Conservation (phyloP, 1,140 invertebrate species). For the Telenomus remus region DNA sequence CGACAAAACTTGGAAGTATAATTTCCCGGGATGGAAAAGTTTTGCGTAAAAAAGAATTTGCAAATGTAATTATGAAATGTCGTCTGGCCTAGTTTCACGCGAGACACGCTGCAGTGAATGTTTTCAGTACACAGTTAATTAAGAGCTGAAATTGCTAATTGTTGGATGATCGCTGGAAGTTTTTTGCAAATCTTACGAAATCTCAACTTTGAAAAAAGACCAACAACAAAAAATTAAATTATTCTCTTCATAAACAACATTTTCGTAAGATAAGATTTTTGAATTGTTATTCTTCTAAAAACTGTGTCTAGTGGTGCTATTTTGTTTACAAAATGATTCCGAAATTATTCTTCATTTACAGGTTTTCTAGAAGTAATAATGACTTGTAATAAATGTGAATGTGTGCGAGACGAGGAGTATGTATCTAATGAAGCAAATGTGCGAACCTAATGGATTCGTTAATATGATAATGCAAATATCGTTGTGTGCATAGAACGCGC, state of each 20-base stretch:
- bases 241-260: too few species aligned
- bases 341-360: too few species aligned
- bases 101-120: conserved; percentile 10
- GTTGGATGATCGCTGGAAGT: conserved; percentile 14
- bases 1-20: conserved; percentile 24
- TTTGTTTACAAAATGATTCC: too few species aligned
- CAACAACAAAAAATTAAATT: too few species aligned
- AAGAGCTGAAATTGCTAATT: conserved; percentile 36
- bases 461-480: conserved; percentile 40
- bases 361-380: too few species aligned
- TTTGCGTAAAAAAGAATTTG: conserved; percentile 28
- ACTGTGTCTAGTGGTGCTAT: too few species aligned
- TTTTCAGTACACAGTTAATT: conserved; percentile 27
- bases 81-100: conserved; percentile 19
- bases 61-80: conserved; percentile 41
- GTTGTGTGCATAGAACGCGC: conserved; percentile 7
- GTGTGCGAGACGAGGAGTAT: conserved; percentile 7
- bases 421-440: conserved; percentile 39
- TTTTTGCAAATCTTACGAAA: conserved; percentile 10
- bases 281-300: too few species aligned
- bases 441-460: conserved; percentile 39
- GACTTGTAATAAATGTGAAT: conserved; percentile 9
- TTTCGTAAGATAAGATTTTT: too few species aligned
- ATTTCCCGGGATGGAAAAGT: conserved; percentile 22
- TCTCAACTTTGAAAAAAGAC: background rate